A percentile compares a stretch with the other conserved stretches of the same genome.
phyloP scores from a whole-genome alignment of 2,113 vertebrate genomes.

The Vulpes ferrilata region DNA sequence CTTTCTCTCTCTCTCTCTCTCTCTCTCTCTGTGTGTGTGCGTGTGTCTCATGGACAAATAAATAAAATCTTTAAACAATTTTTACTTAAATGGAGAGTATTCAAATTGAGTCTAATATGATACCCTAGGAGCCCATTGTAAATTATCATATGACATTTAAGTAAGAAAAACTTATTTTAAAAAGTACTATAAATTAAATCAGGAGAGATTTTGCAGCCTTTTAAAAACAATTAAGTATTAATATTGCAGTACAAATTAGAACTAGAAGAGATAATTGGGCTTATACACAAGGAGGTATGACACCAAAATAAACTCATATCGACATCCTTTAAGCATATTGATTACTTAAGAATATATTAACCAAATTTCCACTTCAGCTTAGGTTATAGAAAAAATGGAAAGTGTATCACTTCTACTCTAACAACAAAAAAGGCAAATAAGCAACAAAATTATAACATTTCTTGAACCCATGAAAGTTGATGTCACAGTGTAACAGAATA shows the following conservation, averaged over 20 bases:
- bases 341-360: neutral
- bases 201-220: neutral
- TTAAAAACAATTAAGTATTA: constrained; percentile 22
- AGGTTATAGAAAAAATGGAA: neutral
- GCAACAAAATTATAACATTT: constrained; percentile 11
- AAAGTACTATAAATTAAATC: neutral
- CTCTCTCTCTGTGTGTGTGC: no score
- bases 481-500: neutral
- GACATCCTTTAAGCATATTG: neutral
- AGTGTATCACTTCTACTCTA: neutral
- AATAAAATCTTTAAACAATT: no score
- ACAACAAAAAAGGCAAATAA: neutral
- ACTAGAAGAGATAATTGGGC: neutral
- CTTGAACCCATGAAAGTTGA: neutral
- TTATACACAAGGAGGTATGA: neutral
- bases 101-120: constrained; percentile 16
- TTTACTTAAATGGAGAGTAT: constrained; percentile 35
- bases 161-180: neutral
- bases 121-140: neutral
- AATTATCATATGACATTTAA: neutral
- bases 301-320: neutral
- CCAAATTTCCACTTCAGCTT: neutral
- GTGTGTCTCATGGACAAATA: no score
- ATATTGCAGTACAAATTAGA: neutral
- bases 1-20: no score